phyloP scores from a whole-genome alignment of 2,113 vertebrate species.

The Lichenostomus cassidix region DNA sequence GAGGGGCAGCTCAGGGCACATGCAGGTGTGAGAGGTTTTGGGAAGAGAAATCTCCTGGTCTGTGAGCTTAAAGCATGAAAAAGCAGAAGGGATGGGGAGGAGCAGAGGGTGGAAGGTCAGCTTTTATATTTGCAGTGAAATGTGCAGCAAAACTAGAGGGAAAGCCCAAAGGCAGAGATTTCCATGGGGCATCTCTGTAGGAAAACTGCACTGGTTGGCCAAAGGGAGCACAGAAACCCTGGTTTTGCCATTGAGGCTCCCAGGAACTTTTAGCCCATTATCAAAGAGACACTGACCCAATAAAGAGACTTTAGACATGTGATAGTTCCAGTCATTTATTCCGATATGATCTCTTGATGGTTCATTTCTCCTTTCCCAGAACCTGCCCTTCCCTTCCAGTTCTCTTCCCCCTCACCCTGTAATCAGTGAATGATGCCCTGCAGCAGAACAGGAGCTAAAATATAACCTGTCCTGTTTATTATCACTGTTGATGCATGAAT shows the following conservation, averaged over 20 bases:
- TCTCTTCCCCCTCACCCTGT: no score
- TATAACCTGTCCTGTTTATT: neutral
- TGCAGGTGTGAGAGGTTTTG: neutral
- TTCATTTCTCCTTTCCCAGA: neutral
- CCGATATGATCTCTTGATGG: neutral
- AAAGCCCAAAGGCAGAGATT: neutral
- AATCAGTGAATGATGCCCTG: neutral
- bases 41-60: neutral
- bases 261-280: neutral
- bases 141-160: neutral
- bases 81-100: neutral
- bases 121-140: neutral
- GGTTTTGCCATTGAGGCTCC: neutral
- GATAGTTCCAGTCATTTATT: neutral
- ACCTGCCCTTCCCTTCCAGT: neutral
- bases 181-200: neutral
- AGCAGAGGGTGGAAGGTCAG: neutral
- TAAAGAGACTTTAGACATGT: neutral
- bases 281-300: neutral
- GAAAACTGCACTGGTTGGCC: neutral
- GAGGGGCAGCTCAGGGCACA: neutral
- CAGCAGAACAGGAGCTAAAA: neutral
- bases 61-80: neutral
- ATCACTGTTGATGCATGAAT: fast-evolving
- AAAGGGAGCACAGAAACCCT: neutral